These are phyloP conservation scores for Coreoperca whiteheadi DNA, from an alignment of 2,113 vertebrate species.

Conservation along the genomic window DNA sequence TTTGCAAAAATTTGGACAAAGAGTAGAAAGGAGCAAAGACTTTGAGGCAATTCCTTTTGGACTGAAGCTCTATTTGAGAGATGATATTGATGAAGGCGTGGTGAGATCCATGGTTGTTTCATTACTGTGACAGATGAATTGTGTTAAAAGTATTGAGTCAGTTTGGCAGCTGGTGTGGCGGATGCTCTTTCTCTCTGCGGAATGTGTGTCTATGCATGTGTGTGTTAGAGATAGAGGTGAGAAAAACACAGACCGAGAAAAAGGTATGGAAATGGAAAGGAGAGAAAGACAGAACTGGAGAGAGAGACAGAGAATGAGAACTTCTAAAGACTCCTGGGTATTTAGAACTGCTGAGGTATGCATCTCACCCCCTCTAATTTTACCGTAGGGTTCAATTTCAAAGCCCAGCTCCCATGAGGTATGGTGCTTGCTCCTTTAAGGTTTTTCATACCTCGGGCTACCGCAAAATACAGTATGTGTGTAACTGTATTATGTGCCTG, in stretches of 20 bases:
- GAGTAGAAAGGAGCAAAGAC: constrained; percentile 20
- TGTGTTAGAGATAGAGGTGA: constrained; percentile 20
- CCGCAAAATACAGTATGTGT: constrained; percentile 11
- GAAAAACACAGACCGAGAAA: background rate
- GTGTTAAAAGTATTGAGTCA: constrained; percentile 59
- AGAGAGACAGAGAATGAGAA: constrained; percentile 24
- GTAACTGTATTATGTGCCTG: constrained; percentile 22
- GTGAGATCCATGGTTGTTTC: constrained; percentile 33
- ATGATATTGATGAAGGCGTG: constrained; percentile 44
- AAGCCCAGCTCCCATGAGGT: constrained; percentile 51
- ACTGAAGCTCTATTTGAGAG: constrained; percentile 1
- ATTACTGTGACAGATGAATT: constrained; percentile 56
- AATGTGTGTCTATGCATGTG: constrained; percentile 22
- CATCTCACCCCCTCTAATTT: constrained; percentile 79
- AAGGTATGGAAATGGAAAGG: background rate
- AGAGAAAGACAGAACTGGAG: constrained; percentile 22
- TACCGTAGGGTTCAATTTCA: constrained; percentile 81
- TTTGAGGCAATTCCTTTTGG: constrained; percentile 36
- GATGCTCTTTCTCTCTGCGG: constrained; percentile 28
- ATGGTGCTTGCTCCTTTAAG: constrained; percentile 54
- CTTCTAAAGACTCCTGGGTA: constrained; percentile 63
- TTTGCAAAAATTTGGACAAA: constrained; percentile 19
- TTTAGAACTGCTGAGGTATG: constrained; percentile 76
- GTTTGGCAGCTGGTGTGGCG: constrained; percentile 39
- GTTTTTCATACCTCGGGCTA: constrained; percentile 22